A percentile compares a stretch with the other conserved stretches of the same genome.
Evolutionary conservation across 2,113 vertebrate genomes (phyloP).

Genomic region (Planiliza haematocheilus): DNA sequence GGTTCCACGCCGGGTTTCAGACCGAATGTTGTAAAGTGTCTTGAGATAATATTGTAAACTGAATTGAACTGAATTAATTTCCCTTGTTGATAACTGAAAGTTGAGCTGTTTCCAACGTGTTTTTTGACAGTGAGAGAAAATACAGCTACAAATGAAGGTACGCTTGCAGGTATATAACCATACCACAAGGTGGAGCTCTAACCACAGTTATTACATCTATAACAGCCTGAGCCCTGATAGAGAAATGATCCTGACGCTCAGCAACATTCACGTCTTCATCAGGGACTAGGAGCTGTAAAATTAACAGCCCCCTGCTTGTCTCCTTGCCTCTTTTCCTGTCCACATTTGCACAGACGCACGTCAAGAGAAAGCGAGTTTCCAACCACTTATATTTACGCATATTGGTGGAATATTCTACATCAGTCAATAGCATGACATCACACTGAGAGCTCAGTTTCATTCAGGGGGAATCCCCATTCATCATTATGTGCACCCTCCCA

Average conservation of each 20-base stretch:
- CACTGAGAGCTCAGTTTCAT: conserved; percentile 48
- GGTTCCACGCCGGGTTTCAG: too few species aligned
- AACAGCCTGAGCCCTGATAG: not conserved
- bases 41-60: too few species aligned
- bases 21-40: too few species aligned
- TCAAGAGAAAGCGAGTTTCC: not conserved
- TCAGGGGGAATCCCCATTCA: conserved; percentile 62
- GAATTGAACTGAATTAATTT: too few species aligned
- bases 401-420: not conserved
- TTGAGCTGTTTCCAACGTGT: too few species aligned
- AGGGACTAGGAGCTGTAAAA: conserved; percentile 33
- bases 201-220: not conserved
- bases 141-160: too few species aligned
- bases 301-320: not conserved
- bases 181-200: conserved; percentile 61
- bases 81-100: too few species aligned
- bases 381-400: not conserved
- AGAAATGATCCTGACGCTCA: not conserved
- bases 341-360: not conserved
- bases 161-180: conserved; percentile 8
- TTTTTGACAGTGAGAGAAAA: too few species aligned
- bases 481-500: not conserved
- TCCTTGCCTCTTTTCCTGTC: not conserved
- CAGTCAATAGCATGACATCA: conserved; percentile 55
- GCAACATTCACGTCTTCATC: conserved; percentile 26